Percentiles rank a stretch among this genome's conserved stretches.
Conservation (phyloP, 1,140 invertebrate genomes). For the Conus ventricosus region DNA sequence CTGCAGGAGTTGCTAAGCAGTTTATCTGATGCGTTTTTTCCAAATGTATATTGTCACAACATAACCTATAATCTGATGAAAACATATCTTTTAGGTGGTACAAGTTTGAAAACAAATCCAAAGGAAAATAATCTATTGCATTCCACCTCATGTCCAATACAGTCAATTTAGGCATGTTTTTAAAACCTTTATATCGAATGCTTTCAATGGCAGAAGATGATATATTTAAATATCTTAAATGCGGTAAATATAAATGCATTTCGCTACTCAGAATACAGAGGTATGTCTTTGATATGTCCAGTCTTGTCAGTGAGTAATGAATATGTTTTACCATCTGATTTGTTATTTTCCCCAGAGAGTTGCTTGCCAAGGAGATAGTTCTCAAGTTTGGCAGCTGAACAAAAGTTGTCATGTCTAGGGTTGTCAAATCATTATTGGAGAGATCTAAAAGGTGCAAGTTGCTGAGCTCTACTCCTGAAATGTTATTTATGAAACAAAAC, state of each 20-base stretch:
- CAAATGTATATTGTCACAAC: constrained; percentile 37
- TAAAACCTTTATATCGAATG: background rate
- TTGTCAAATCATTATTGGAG: constrained; percentile 22
- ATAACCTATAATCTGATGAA: constrained; percentile 42
- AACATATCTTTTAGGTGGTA: constrained; percentile 38
- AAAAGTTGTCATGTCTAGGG: background rate
- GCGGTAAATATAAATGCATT: constrained; percentile 6
- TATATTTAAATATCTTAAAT: constrained; percentile 10
- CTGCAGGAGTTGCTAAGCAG: constrained; percentile 41
- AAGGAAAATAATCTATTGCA: background rate
- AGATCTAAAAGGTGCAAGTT: constrained; percentile 13
- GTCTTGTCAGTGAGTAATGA: background rate
- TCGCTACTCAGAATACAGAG: background rate
- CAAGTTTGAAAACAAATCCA: constrained; percentile 40
- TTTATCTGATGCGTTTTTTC: constrained; percentile 27
- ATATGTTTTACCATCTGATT: background rate
- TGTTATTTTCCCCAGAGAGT: constrained; percentile 1
- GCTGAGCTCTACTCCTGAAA: background rate
- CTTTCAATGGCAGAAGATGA: background rate
- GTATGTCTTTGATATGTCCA: constrained; percentile 13
- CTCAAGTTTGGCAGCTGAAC: constrained; percentile 9
- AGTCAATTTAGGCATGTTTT: background rate
- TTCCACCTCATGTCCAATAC: background rate
- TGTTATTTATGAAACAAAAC: background rate
- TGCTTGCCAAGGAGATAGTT: constrained; percentile 21